Percentiles rank a stretch among this genome's conserved stretches.
phyloP scores from a whole-genome alignment of 1,140 invertebrate genomes.

The Heterodera schachtii region DNA sequence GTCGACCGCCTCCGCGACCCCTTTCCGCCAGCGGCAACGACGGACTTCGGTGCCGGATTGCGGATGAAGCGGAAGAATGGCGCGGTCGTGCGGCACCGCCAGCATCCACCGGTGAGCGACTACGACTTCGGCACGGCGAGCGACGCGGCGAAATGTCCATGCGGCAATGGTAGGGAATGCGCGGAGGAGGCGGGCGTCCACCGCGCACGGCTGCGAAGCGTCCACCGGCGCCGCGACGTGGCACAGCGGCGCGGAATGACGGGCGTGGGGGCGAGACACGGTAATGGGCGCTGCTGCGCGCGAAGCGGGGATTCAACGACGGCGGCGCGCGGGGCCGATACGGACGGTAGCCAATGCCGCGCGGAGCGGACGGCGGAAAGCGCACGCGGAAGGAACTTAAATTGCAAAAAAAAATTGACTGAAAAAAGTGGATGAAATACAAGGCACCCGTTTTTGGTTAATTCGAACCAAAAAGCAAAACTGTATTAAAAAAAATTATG shows the following conservation, averaged over 20 bases:
- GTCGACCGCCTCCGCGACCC: not conserved
- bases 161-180: constrained; percentile 23
- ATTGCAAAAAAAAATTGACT: too few relatives aligned
- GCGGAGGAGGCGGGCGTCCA: not conserved
- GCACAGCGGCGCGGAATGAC: not conserved
- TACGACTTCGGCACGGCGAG: not conserved
- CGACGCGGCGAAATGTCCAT: not conserved
- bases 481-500: too few relatives aligned
- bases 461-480: too few relatives aligned
- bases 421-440: too few relatives aligned
- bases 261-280: not conserved
- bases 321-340: not conserved
- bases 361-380: too few relatives aligned
- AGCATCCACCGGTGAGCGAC: not conserved
- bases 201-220: not conserved
- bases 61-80: not conserved
- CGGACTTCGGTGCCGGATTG: not conserved
- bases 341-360: too few relatives aligned
- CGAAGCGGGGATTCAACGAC: not conserved
- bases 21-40: not conserved
- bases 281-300: not conserved
- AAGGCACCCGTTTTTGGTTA: too few relatives aligned
- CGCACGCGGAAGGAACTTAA: too few relatives aligned
- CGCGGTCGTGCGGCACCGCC: too few relatives aligned
- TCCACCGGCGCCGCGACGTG: not conserved